Evolutionary conservation across 2,888 invertebrate species (phyloP).

Genomic region (Anarsia innoxiella): DNA sequence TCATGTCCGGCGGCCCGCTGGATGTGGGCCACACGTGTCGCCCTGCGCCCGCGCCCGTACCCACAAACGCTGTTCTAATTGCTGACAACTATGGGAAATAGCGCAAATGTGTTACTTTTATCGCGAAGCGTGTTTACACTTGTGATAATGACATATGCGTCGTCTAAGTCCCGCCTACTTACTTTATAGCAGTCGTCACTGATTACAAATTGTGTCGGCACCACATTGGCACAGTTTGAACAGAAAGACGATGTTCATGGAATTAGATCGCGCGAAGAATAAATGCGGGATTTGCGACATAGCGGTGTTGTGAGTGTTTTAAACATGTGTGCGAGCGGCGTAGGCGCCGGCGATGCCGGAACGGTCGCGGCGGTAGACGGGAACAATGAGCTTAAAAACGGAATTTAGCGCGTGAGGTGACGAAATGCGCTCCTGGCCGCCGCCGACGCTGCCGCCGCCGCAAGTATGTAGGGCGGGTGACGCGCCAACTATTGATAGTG

Average conservation of each 20-base stretch:
- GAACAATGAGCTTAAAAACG: conserved; percentile 50
- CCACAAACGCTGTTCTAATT: conserved; percentile 58
- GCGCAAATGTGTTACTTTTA: conserved; percentile 60
- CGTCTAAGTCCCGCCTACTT: conserved; percentile 25
- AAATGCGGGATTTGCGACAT: conserved; percentile 42
- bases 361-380: conserved; percentile 16
- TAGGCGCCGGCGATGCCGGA: background rate
- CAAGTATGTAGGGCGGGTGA: conserved; percentile 58
- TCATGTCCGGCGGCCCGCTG: conserved; percentile 65
- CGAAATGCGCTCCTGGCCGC: conserved; percentile 47
- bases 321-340: no score
- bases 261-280: conserved; percentile 58
- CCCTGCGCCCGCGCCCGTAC: conserved; percentile 32
- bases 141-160: conserved; percentile 48
- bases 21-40: conserved; percentile 72
- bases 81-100: conserved; percentile 69
- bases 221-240: no score
- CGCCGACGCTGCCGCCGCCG: conserved; percentile 29
- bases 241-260: conserved; percentile 48
- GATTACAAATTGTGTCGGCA: no score
- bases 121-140: conserved; percentile 50
- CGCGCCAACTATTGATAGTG: conserved; percentile 61
- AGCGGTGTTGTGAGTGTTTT: conserved; percentile 27
- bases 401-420: conserved; percentile 57
- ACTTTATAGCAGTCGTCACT: no score